Percentiles rank a stretch among this genome's conserved stretches.
Evolutionary conservation across 2,113 vertebrate species (phyloP).

Genomic region (Passerina amoena): DNA sequence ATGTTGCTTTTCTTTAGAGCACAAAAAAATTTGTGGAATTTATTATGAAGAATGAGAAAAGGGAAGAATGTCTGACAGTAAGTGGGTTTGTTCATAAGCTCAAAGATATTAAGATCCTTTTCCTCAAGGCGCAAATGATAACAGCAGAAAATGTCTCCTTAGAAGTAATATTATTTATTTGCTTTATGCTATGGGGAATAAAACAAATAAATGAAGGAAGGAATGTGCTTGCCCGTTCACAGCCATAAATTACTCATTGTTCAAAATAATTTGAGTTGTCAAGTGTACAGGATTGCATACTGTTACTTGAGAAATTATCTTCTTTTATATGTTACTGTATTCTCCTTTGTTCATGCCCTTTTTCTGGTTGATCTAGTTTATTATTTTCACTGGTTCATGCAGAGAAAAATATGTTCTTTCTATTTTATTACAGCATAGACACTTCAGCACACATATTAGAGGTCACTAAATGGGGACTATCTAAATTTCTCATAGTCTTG

Average conservation of each 20-base stretch:
- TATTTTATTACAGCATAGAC: background rate
- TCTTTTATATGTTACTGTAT: background rate
- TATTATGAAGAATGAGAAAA: background rate
- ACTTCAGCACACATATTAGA: background rate
- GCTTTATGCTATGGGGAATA: background rate
- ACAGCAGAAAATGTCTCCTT: background rate
- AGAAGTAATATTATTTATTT: background rate
- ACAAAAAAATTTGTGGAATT: background rate
- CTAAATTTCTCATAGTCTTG: background rate
- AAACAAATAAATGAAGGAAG: background rate
- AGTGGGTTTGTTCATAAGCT: background rate
- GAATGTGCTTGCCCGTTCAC: background rate
- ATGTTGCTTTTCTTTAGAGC: background rate
- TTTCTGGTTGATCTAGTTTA: background rate
- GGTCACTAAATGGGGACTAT: background rate
- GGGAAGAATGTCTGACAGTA: background rate
- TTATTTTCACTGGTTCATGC: background rate
- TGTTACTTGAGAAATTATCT: background rate
- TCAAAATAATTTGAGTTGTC: background rate
- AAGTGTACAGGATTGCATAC: background rate
- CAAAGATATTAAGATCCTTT: background rate
- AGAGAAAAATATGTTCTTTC: background rate
- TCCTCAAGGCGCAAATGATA: background rate
- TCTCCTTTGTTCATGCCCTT: background rate
- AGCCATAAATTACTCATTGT: background rate